Evolutionary conservation across 2,797 vertebrate species (phyloP).

Genomic region (Avahi laniger): DNA sequence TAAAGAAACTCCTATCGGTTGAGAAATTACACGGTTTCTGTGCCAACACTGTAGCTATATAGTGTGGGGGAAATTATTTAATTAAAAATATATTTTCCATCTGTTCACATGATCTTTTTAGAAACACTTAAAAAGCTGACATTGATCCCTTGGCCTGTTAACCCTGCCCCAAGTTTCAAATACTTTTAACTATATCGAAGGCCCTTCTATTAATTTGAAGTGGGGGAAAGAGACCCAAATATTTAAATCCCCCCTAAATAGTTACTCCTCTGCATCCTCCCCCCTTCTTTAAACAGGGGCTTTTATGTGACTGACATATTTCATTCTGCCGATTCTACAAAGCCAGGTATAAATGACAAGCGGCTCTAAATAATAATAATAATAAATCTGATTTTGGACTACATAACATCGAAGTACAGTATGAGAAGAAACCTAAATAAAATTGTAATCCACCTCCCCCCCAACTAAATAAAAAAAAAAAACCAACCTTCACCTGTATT

Average conservation of each 20-base stretch:
- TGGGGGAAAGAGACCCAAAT: slow-evolving; percentile 50
- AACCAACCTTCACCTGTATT: slow-evolving; percentile 88
- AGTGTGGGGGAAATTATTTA: slow-evolving; percentile 83
- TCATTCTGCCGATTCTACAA: slow-evolving; percentile 13
- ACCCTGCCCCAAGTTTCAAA: slow-evolving; percentile 72
- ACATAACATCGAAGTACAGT: slow-evolving; percentile 54
- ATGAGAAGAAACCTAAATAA: slow-evolving; percentile 80
- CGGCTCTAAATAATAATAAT: neutral
- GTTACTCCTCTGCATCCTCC: slow-evolving; percentile 17
- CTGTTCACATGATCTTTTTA: slow-evolving; percentile 79
- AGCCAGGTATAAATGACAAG: slow-evolving; percentile 62
- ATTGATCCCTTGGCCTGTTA: slow-evolving; percentile 69
- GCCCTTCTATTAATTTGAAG: slow-evolving; percentile 78
- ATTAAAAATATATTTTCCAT: slow-evolving; percentile 83
- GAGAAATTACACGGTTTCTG: slow-evolving; percentile 82
- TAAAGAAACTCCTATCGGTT: slow-evolving; percentile 83
- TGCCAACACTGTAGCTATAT: slow-evolving; percentile 72
- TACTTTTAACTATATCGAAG: slow-evolving; percentile 65
- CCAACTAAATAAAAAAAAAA: slow-evolving; percentile 64
- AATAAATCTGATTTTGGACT: slow-evolving; percentile 36
- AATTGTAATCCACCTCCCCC: slow-evolving; percentile 80
- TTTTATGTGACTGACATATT: slow-evolving; percentile 47
- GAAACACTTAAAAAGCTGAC: slow-evolving; percentile 81
- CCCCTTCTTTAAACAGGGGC: slow-evolving; percentile 30
- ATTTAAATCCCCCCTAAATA: slow-evolving; percentile 61